Evolutionary conservation across 1,140 invertebrate genomes (phyloP), one percentile per base, ranked within the genome.

Genomic region (Drosophila santomea): DNA sequence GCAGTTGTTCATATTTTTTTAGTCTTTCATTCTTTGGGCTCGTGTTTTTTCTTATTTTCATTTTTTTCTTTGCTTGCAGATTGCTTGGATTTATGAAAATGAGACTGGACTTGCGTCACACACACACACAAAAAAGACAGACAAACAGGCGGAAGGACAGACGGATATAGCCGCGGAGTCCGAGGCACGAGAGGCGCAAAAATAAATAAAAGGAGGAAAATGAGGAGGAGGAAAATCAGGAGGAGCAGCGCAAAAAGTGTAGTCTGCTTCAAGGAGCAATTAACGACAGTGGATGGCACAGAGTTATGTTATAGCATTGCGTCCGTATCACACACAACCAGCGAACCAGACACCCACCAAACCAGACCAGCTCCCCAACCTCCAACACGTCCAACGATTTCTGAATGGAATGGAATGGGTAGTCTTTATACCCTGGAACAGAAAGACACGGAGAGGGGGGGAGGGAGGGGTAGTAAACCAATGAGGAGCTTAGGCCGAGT

Each of bases 251-350:
- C 51, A 89, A 80, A 88, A 83, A 80, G 54, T 88, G 76, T 88
- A 82, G 76, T 73, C 84, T 66, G 80, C 80, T 89, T 89, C 84
- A 89, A 89, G 84, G 84, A 89, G 80, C 84, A 89, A 89, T 89
- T 89, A 89, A 89, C 84, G 80, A 80, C 84, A 88, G 84, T 68
- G 77, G 73, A 88, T 83, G 67, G 71, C 80, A 64, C 76, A 84
- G 80, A 88, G 84, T 89, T 84, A 89, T 80, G 71, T 71, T 71
- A 71, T 71, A 28, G 68, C 73, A 76, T 48, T 77, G 74, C 84
- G 62, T 71, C 74, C 74, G 67, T 89, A 89, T 84, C 84, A 74
- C 72, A 78, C 66, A 68, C 84, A 77, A 45, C 47, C 84, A 83
- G 63, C 48, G 72, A 45, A 52, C 17, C 55, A 64, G 32, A 32